Evolutionary conservation across 2,797 vertebrate genomes (phyloP), one percentile per base, ranked within the genome.

Genomic region (Platalea minor): DNA sequence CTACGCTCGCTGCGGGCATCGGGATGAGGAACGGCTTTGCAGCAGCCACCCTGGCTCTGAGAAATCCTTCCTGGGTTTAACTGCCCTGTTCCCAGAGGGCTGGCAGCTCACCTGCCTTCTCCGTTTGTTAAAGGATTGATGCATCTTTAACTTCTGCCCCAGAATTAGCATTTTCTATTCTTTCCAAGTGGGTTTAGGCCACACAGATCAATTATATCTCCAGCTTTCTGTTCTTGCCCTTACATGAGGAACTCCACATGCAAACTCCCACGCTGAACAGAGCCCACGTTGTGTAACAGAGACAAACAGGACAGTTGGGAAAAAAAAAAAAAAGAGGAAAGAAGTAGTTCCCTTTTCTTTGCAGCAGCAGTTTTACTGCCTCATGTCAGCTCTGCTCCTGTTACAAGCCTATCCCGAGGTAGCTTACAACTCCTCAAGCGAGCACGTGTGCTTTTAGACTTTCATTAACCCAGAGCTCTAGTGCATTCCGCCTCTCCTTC

Each of bases 21-120:
- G 7, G 70, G 60, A 73, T 80, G 60, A 91, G 64, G 78, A 74
- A 91, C 41, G 19, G 88, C 56, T 90, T 51, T 88, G 81, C 86
- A 89, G 77, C 5, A 89, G 64, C 79, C 68, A 87, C 57, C 37
- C 75, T 43, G 51, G 81, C 89, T 84, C 59, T 15, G 21, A 65
- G 72, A 79, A 84, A 74, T 61, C 83, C 85, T 77, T 89, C 85
- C 72, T 78, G 69, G 59, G 84, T 76, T 92, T 86, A 90, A 92
- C 65, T 60, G 20, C 69, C 46, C 81, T 35, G 54, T 11, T 95
- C 89, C 85, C 93, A 65, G 68, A 84, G 72, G 79, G 26, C 80
- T 91, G 89, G 88, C 95, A 93, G 94, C 76, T 94, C 87, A 94
- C 63, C 72, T 85, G 81, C 75, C 29, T 88, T 86, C 68, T 54